Base-by-base conservation (phyloP, 2,113 vertebrate species). In the Oreochromis aureus region DNA sequence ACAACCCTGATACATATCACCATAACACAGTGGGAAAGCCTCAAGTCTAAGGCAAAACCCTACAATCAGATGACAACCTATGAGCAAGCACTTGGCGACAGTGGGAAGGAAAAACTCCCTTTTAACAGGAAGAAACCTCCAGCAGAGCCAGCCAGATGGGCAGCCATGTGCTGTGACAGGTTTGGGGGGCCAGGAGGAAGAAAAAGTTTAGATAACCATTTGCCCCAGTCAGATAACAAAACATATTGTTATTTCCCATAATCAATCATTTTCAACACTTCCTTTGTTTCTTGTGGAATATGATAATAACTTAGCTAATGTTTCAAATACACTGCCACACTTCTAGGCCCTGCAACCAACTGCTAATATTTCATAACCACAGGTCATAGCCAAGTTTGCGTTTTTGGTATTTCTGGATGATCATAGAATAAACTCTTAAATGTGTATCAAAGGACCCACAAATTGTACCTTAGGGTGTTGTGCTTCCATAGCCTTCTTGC, bases 401-500 rank as follows among this genome's bases (percentile, higher is more conserved):
- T 22, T 69, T 69, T 69, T 22, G 18, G 18, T 41, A 13, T n/a
- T 39, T 69, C 36, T 7, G n/a, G 34, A 36, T 13, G n/a, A 22
- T 69, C 12, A 41, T 7, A 24, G 11, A 22, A 12, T 69, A n/a
- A 69, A 39, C 36, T 39, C 10, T 16, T 80, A 16, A 56, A 56
- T 24, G n/a, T 24, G 24, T 30, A 39, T 18, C 55, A 27, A 24
- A 10, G 10, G 22, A 12, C 6, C n/a, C 27, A 27, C 30, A 10
- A 3, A 27, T 10, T 80, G 69, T 92, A 99, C 98, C 98, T 99
- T 99, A 36, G 97, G 97, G 95, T 98, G 98, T 66, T 98, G 97
- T 2, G 97, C 98, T 85, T 99, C 98, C 94, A 97, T 89, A 34
- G 98, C 98, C 90, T 99, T 99, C 92, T 99, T 99, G 55, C 98